Percentiles rank a stretch among this genome's conserved stretches.
phyloP scores from a whole-genome alignment of 2,113 vertebrate species.

The Petrocephalus microphthalmus region DNA sequence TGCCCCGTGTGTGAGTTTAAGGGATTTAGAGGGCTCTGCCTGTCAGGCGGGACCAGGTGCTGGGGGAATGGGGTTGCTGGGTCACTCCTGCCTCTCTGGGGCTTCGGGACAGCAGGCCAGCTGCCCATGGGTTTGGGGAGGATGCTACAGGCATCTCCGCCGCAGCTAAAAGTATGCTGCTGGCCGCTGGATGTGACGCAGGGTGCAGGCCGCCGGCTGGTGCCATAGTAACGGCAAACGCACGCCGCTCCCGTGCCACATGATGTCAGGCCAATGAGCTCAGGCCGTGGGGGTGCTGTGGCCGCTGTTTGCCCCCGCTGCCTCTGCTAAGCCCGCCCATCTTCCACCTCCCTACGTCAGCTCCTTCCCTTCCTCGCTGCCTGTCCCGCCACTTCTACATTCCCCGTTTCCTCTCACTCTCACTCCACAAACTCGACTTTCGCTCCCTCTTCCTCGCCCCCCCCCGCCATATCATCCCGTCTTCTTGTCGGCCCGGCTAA shows the following conservation, averaged over 20 bases:
- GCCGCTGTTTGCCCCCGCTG: not conserved
- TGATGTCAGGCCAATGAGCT: not conserved
- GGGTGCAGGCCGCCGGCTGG: not conserved
- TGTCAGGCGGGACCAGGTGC: not conserved
- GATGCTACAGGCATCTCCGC: not conserved
- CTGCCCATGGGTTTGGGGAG: not conserved
- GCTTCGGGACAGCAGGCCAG: not conserved
- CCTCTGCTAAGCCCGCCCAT: not conserved
- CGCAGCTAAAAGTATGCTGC: not conserved
- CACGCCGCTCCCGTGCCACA: not conserved
- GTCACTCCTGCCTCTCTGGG: not conserved
- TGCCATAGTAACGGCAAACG: not conserved
- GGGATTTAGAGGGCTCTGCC: not conserved
- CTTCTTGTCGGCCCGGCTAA: not conserved
- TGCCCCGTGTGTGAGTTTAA: slow-evolving; percentile 1
- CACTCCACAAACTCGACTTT: not conserved
- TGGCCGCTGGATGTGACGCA: not conserved
- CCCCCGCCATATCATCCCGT: not conserved
- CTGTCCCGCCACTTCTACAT: not conserved
- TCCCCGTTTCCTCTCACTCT: not conserved
- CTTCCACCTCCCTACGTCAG: not conserved
- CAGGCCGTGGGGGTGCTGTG: not conserved
- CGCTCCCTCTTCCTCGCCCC: not conserved
- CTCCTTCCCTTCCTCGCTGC: not conserved
- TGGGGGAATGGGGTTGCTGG: not conserved